Evolutionary conservation across 2,888 invertebrate species (phyloP).

Genomic region (Nudaria mundana): DNA sequence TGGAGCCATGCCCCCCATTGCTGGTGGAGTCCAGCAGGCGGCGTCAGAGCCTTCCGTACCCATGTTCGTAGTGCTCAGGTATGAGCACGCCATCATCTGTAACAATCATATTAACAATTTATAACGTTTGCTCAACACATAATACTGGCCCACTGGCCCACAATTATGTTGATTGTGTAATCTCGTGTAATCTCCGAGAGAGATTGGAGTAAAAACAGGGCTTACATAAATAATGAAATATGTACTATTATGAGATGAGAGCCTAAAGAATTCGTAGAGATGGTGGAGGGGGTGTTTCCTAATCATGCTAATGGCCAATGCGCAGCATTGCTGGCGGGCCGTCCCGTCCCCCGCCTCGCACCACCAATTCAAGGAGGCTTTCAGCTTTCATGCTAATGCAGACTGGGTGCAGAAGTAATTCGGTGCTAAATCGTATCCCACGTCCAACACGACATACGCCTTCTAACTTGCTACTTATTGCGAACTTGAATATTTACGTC

Average conservation of each 20-base stretch:
- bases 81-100: constrained; percentile 80
- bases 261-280: constrained; percentile 76
- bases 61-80: constrained; percentile 62
- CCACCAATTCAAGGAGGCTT: constrained; percentile 36
- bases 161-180: constrained; percentile 58
- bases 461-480: constrained; percentile 25
- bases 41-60: constrained; percentile 54
- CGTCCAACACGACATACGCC: constrained; percentile 29
- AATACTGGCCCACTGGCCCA: constrained; percentile 25
- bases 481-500: constrained; percentile 1
- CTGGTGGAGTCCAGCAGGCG: constrained; percentile 66
- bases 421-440: constrained; percentile 66
- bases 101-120: constrained; percentile 38
- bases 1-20: constrained; percentile 33
- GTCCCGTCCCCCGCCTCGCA: no score
- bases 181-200: constrained; percentile 60
- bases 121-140: constrained; percentile 23
- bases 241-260: constrained; percentile 79
- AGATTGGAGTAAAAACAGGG: constrained; percentile 67
- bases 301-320: constrained; percentile 82
- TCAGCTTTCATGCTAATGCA: constrained; percentile 74
- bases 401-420: constrained; percentile 65
- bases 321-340: constrained; percentile 53
- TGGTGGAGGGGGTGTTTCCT: constrained; percentile 61
- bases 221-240: constrained; percentile 80